Evolutionary conservation across 1,140 invertebrate genomes (phyloP), one percentile per base, ranked within the genome.

Genomic region (Drosophila repletoides): DNA sequence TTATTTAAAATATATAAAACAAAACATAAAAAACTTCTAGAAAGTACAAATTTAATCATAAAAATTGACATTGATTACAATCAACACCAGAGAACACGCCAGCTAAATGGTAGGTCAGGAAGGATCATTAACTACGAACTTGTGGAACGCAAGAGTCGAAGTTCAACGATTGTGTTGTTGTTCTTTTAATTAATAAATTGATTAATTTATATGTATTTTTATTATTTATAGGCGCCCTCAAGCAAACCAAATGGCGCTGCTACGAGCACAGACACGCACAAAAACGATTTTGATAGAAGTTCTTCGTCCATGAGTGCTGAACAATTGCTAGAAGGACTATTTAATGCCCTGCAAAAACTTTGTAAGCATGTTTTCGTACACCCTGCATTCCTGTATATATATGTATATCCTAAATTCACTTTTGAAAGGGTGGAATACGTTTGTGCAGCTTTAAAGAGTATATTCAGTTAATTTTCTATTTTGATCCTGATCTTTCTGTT

Each of bases 261-360:
- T n/a, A n/a, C n/a, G n/a, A 10, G 7, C 4, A 12, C 28, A 19
- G 29, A n/a, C 5, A 29, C 17, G 5, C 3, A n/a, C 1, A 15
- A 53, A 2, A 12, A 15, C 3, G 15, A 53, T 10, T 17, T 5
- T 5, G 28, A 66, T 2, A 24, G n/a, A 4, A 51, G 9, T 5
- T 6, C 17, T 2, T 4, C 15, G 3, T 15, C 24, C 4, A 17
- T 61, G 5, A 68, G 40, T 19, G 24, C 12, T 2, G 76, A 81
- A 29, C 72, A 83, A 26, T 67, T 83, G n/a, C 15, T 76, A 4
- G 69, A 69, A 7, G 38, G 29, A n/a, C 10, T 68, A 21, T 41
- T 72, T 2, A 46, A 76, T n/a, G 29, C 41, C 2, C 15, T 79
- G 9, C 15, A 84, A 9, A 84, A 63, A 28, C 24, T 72, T 2